Percentiles rank a stretch among this genome's conserved stretches.
phyloP scores from a whole-genome alignment of 2,797 vertebrate genomes.

The Pelodytes ibericus region DNA sequence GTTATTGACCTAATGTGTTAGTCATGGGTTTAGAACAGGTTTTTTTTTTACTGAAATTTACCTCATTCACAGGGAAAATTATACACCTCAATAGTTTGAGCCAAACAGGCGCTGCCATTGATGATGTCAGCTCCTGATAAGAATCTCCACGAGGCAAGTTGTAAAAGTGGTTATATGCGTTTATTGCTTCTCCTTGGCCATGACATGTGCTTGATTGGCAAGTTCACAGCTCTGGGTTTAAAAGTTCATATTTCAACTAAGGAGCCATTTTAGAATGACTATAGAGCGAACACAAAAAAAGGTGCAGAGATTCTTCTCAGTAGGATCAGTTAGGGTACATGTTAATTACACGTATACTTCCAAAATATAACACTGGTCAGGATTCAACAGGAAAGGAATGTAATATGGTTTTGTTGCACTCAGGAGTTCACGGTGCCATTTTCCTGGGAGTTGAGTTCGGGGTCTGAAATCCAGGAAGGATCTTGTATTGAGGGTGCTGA shows the following conservation, averaged over 20 bases:
- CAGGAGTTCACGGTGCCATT: conserved; percentile 7
- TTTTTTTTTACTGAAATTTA: neutral
- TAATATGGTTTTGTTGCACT: neutral
- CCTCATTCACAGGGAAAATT: neutral
- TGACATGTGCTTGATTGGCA: neutral
- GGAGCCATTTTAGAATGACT: neutral
- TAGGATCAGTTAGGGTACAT: too few relatives aligned
- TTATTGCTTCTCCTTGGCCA: conserved; percentile 25
- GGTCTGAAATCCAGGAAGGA: neutral
- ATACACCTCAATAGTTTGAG: too few relatives aligned
- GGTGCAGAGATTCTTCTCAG: neutral
- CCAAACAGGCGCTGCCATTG: neutral
- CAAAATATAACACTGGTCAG: conserved; percentile 7
- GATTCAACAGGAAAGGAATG: neutral
- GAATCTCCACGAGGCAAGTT: neutral
- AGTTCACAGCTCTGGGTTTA: neutral
- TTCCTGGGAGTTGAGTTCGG: neutral
- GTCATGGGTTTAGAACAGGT: too few relatives aligned
- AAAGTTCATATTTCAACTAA: neutral
- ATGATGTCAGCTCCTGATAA: neutral
- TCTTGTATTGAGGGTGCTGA: conserved; percentile 28
- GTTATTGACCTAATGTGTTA: too few relatives aligned
- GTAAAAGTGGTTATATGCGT: conserved; percentile 20
- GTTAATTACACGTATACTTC: too few relatives aligned
- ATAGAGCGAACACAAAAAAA: neutral